Evolutionary conservation across 2,888 invertebrate genomes (phyloP), one percentile per base, ranked within the genome.

Genomic region (Argyresthia albistria): DNA sequence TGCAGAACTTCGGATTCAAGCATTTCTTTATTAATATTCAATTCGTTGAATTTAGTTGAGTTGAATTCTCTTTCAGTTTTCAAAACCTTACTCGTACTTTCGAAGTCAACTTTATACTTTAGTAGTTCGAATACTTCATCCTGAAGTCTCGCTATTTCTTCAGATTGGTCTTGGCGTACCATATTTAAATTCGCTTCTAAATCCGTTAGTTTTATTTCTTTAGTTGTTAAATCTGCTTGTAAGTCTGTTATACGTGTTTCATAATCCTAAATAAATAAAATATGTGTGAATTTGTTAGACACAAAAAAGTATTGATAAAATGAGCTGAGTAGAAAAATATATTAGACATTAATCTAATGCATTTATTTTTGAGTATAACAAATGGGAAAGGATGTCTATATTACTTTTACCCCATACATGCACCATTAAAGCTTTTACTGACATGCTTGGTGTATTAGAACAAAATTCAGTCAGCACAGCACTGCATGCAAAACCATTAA

Each of bases 251-350:
- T 66, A 53, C 50, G 58, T 58, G 65, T 61, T 52, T 57, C 57
- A 59, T 68, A 69, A 59, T 75, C 80, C 83, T 83, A 76, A 65
- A 71, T 56, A 59, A 69, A 45, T 16, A 10, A 16, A 16, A 10
- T 15, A 15, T 45, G 14, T 14, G 10, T 15, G 45, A 45, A 45
- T 45, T 9, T 11, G 39, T 39, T 39, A 39, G n/a, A 11, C 1
- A 39, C 39, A 39, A 39, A 8, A 39, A 11, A 39, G 10, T 39
- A 39, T 39, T n/a, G 9, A 39, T n/a, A 39, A 39, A 39, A 39
- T 39, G 36, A 36, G 36, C 7, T n/a, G n/a, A n/a, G n/a, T n/a
- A n/a, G n/a, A n/a, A n/a, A n/a, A n/a, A n/a, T 25, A 25, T 25
- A 25, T 25, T 2, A 25, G 25, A 25, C 6, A 25, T 4, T 6